Evolutionary conservation across 2,888 invertebrate genomes (phyloP), one percentile per base, ranked within the genome.

Genomic region (Eledona agricola): DNA sequence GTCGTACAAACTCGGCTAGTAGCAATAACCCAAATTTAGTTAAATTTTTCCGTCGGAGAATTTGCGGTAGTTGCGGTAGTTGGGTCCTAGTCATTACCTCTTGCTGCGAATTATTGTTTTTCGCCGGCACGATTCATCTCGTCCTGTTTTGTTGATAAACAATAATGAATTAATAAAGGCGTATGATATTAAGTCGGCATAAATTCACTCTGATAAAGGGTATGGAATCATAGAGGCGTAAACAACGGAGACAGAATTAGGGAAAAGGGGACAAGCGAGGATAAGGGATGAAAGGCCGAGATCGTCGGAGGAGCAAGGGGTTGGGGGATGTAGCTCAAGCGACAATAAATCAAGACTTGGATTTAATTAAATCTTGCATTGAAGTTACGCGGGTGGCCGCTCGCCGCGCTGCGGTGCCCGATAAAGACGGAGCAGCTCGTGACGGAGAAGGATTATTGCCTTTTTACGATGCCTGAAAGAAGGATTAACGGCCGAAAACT

Each of bases 341-440:
- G 78, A 77, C 77, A 78, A 79, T 79, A 79, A 79, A 79, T 79
- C 79, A 78, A 78, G 78, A 76, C 76, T 74, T 71, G 78, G 78
- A 78, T 78, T 79, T 78, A 79, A 78, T 79, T 78, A 79, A 79
- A 79, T 79, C 78, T 78, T 77, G 77, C 77, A 78, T 77, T 77
- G 78, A 78, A 78, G 78, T 78, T 76, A 76, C 76, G 75, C 74
- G 77, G 77, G 74, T 72, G 73, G 74, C 76, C 77, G 72, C 75
- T 74, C 68, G 75, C 74, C 54, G 73, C 74, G 74, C 75, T 77
- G 74, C 69, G 74, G 73, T 74, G 66, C 72, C 60, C 63, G 67
- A 64, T 60, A 65, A 63, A 60, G 65, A 66, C 59, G 54, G 62
- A 59, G 25, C 43, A 43, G 13, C 45, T 13, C 22, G 7, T 28